These are phyloP conservation scores for Bombylius discolor DNA, from an alignment of 2,888 invertebrate genomes.

Conservation along the genomic window DNA sequence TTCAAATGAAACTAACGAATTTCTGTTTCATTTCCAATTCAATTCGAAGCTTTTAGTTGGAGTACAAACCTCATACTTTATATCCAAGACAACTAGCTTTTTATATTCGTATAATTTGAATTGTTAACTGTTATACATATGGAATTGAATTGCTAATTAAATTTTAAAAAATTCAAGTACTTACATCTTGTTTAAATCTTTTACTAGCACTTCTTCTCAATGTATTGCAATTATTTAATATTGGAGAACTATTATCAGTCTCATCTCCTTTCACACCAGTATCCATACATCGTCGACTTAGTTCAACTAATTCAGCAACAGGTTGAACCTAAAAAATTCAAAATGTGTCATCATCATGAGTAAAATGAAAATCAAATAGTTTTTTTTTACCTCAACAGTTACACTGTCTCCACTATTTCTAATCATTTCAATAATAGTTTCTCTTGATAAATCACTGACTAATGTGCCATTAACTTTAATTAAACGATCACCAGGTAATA, in stretches of 20 bases:
- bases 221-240: constrained; percentile 49
- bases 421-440: constrained; percentile 88
- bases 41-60: too few species aligned
- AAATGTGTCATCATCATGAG: neutral
- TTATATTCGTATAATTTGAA: too few species aligned
- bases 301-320: constrained; percentile 80
- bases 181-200: constrained; percentile 49
- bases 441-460: constrained; percentile 74
- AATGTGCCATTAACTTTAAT: constrained; percentile 79
- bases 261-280: constrained; percentile 19
- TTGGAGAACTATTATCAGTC: constrained; percentile 23
- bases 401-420: constrained; percentile 72
- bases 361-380: neutral
- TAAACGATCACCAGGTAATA: constrained; percentile 88
- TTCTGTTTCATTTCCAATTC: too few species aligned
- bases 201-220: constrained; percentile 70
- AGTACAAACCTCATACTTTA: too few species aligned
- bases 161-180: constrained; percentile 4
- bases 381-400: constrained; percentile 60
- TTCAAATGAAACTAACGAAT: too few species aligned
- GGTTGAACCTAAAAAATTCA: constrained; percentile 64
- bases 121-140: too few species aligned
- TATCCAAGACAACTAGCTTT: too few species aligned
- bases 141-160: too few species aligned
- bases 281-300: constrained; percentile 57